Evolutionary conservation across 2,113 vertebrate genomes (phyloP).

Genomic region (Aspidoscelis tigris): DNA sequence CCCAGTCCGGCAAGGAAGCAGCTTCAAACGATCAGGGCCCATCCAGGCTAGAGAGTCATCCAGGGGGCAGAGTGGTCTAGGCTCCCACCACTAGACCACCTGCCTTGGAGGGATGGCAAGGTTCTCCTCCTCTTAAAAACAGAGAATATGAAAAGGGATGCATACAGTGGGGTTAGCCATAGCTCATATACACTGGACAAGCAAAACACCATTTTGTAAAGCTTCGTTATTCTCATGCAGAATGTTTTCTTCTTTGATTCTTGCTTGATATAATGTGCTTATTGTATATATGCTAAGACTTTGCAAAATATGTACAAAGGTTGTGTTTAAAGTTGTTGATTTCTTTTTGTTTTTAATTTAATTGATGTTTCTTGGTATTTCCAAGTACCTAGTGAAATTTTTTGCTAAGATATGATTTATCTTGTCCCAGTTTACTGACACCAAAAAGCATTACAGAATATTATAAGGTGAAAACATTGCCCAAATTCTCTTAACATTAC

Average conservation of each 20-base stretch:
- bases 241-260: background rate
- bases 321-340: background rate
- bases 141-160: background rate
- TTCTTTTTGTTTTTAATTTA: too few species aligned
- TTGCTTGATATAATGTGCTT: background rate
- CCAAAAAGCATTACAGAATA: too few species aligned
- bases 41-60: too few species aligned
- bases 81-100: too few species aligned
- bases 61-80: too few species aligned
- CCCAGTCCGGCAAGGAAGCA: too few species aligned
- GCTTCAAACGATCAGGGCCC: too few species aligned
- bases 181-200: too few species aligned
- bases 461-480: too few species aligned
- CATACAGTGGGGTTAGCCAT: background rate
- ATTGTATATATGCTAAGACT: background rate
- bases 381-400: background rate
- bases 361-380: background rate
- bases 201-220: background rate
- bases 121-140: background rate
- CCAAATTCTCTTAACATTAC: too few species aligned
- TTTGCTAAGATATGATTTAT: background rate
- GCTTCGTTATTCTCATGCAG: background rate
- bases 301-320: background rate
- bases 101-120: too few species aligned
- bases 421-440: too few species aligned